Evolutionary conservation across 2,888 invertebrate species (phyloP).

Genomic region (Drosophila subsilvestris): DNA sequence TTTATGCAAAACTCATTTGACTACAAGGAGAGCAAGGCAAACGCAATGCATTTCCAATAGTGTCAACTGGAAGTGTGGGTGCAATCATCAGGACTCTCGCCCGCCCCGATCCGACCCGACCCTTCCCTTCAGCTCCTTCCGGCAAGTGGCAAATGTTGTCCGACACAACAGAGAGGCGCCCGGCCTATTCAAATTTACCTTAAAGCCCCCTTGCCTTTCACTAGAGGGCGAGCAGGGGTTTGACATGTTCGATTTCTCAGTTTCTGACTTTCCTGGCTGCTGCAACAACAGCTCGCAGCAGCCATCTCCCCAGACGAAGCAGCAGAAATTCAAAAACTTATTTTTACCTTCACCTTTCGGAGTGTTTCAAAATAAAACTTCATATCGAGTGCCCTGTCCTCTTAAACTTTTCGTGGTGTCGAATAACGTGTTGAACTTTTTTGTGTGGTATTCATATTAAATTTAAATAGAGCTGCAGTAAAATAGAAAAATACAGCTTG

Average conservation of each 20-base stretch:
- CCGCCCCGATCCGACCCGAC: neutral
- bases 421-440: no score
- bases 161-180: neutral
- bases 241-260: conserved; percentile 2
- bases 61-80: conserved; percentile 28
- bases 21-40: conserved; percentile 42
- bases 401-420: neutral
- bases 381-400: neutral
- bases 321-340: neutral
- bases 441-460: no score
- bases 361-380: neutral
- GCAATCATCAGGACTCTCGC: conserved; percentile 29
- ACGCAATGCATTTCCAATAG: conserved; percentile 56
- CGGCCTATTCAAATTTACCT: conserved; percentile 31
- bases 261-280: conserved; percentile 9
- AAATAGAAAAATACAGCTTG: no score
- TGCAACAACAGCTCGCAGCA: no score
- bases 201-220: neutral
- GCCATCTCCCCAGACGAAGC: neutral
- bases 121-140: conserved; percentile 3
- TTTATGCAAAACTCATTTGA: conserved; percentile 74
- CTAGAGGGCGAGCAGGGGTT: neutral
- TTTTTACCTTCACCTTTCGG: neutral
- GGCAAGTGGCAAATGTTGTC: conserved; percentile 26
- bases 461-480: no score